Base-by-base conservation (phyloP, 1,140 invertebrate species). In the Sitophilus oryzae region DNA sequence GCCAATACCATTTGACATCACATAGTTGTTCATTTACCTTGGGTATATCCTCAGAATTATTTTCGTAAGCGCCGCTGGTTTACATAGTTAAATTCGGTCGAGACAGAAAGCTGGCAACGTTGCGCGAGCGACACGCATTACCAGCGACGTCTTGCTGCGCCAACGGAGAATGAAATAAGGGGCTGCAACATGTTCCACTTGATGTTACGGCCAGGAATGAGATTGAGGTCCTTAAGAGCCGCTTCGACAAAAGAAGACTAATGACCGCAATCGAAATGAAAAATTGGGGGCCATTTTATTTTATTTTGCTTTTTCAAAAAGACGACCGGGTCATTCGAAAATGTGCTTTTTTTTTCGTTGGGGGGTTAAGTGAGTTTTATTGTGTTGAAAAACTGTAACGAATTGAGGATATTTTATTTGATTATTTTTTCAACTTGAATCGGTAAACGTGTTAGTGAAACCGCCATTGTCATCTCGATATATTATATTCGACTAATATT, bases 201-300 rank as follows among this genome's bases (percentile, higher is more conserved):
- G 25, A 30, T 30, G 25, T 30, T 30, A 30, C 25, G 25, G 41
- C 10, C 9, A 37, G 22, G 36, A 51, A 42, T 15, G 18, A 23
- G 38, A 41, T 51, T 51, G 15, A 34, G 48, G 18, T 16, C 48
- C 52, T 40, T 46, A 14, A 54, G 30, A 25, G 21, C 14, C 44
- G 35, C 46, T 48, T 48, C 44, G 53, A 49, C 53, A 55, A 55
- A 55, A 25, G 44, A 55, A 55, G 53, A 55, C 44, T 48, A 55
- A 55, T 43, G 36, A 44, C 45, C 11, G 53, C 53, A 55, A 55
- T 55, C 44, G 44, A 42, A 21, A 55, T 48, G 53, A 55, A 55
- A 55, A 55, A 55, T 55, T 55, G 38, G 37, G 19, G 14, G 15
- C 45, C 53, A 46, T 46, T 55, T 55, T 48, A 55, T 49, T 55